phyloP scores from a whole-genome alignment of 2,888 invertebrate species.

The Oegoconia quadripuncta region DNA sequence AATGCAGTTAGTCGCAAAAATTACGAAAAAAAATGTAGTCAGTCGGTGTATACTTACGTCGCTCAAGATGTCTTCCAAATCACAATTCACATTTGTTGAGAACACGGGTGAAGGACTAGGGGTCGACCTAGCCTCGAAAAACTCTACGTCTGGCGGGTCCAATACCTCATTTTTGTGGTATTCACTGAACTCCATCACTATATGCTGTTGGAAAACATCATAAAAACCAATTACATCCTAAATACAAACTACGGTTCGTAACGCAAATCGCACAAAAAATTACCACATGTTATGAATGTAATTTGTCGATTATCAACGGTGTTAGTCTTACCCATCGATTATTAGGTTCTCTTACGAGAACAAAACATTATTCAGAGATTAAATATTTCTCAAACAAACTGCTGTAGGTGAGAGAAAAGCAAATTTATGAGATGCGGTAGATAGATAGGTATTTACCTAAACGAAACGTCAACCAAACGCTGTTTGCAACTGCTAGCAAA shows the following conservation, averaged over 20 bases:
- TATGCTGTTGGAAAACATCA: conserved; percentile 61
- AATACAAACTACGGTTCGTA: conserved; percentile 35
- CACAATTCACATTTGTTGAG: conserved; percentile 60
- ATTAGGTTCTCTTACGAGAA: conserved; percentile 74
- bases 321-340: conserved; percentile 64
- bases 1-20: no score
- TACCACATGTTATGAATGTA: conserved; percentile 9
- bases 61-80: conserved; percentile 75
- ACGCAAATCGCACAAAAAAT: conserved; percentile 23
- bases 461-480: conserved; percentile 4
- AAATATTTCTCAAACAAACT: conserved; percentile 3
- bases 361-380: conserved; percentile 54
- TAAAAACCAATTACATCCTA: conserved; percentile 43
- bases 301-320: conserved; percentile 20
- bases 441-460: conserved; percentile 6
- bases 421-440: conserved; percentile 6
- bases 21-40: no score
- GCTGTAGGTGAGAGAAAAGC: neutral
- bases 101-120: conserved; percentile 64
- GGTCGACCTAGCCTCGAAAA: conserved; percentile 54
- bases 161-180: conserved; percentile 63
- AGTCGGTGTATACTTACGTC: conserved; percentile 56
- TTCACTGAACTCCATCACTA: conserved; percentile 76
- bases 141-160: conserved; percentile 61
- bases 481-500: conserved; percentile 3